Evolutionary conservation across 64 coral and sea anemone genomes (phyloP).

Genomic region (Actinia equina): DNA sequence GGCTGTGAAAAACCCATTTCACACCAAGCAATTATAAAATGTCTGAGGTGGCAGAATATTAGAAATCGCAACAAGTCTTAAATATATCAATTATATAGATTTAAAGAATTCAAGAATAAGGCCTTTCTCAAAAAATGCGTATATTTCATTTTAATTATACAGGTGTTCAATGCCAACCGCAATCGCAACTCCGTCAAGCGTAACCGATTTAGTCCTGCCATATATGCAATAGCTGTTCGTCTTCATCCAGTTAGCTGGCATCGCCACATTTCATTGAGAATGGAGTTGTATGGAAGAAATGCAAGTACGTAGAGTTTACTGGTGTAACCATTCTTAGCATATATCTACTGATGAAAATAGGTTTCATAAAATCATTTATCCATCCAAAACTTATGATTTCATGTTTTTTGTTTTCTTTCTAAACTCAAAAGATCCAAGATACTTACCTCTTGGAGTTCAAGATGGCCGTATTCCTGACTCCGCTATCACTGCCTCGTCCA

Average conservation of each 20-base stretch:
- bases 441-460: conserved; percentile 9
- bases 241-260: conserved; percentile 6
- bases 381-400: neutral
- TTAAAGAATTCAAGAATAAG: too few species aligned
- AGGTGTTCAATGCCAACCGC: neutral
- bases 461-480: neutral
- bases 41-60: too few species aligned
- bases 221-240: neutral
- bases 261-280: conserved; percentile 24
- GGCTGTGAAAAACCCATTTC: too few species aligned
- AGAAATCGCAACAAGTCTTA: too few species aligned
- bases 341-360: too few species aligned
- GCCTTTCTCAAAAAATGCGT: too few species aligned
- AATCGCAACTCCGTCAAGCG: conserved; percentile 33
- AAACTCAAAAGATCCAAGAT: neutral
- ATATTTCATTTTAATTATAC: neutral
- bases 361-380: neutral
- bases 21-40: too few species aligned
- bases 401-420: neutral
- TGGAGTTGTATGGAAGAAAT: conserved; percentile 25
- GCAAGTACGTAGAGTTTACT: neutral
- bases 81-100: too few species aligned
- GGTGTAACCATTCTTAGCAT: too few species aligned
- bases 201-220: conserved; percentile 39
- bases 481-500: neutral